Conservation (phyloP, 2,113 vertebrate species). For the Dicerorhinus sumatrensis region DNA sequence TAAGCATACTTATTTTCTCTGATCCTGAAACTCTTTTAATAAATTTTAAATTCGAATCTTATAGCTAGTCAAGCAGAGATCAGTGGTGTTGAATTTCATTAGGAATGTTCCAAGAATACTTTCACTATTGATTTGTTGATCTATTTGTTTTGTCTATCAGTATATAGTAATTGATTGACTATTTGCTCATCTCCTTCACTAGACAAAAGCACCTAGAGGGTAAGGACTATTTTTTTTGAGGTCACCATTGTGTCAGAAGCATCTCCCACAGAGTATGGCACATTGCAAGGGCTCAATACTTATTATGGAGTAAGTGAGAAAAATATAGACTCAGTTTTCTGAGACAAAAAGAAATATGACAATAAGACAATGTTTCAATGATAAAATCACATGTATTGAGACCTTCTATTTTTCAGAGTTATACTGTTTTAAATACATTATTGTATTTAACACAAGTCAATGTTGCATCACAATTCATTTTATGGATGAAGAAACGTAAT, state of each 20-base stretch:
- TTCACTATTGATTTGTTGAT: background rate
- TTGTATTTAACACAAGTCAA: background rate
- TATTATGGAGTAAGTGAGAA: background rate
- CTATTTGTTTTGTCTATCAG: background rate
- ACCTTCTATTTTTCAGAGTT: background rate
- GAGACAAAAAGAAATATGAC: background rate
- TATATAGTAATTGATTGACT: background rate
- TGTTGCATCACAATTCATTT: background rate
- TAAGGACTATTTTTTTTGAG: background rate
- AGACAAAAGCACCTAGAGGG: background rate
- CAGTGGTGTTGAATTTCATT: background rate
- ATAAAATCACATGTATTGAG: background rate
- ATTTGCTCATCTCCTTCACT: background rate
- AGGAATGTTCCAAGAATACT: background rate
- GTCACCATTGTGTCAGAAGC: background rate
- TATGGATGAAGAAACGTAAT: background rate
- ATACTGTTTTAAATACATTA: background rate
- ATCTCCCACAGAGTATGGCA: background rate
- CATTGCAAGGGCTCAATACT: background rate
- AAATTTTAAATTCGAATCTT: background rate
- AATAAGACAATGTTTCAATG: background rate
- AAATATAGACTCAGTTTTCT: background rate
- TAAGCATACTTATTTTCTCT: background rate
- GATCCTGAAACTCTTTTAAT: background rate
- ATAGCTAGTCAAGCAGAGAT: background rate